Percentiles rank a stretch among this genome's conserved stretches.
phyloP scores from a whole-genome alignment of 2,113 vertebrate genomes.

The Acanthochromis polyacanthus region DNA sequence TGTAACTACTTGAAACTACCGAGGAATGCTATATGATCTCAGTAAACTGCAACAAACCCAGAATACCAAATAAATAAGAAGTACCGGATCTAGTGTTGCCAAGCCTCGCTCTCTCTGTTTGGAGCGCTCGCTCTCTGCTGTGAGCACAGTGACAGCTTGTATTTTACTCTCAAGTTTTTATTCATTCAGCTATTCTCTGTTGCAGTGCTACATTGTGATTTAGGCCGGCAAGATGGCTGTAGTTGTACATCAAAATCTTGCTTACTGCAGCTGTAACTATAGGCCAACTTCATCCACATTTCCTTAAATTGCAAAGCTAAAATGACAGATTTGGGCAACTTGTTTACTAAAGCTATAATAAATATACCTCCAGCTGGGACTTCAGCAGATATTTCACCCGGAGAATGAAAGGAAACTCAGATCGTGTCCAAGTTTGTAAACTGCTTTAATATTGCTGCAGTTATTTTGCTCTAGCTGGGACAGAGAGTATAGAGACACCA shows the following conservation, averaged over 20 bases:
- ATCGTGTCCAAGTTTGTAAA: background rate
- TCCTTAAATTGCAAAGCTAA: slow-evolving; percentile 12
- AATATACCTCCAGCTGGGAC: slow-evolving; percentile 1
- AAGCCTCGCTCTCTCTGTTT: slow-evolving; percentile 17
- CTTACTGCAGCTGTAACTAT: slow-evolving; percentile 11
- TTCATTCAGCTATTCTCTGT: slow-evolving; percentile 39
- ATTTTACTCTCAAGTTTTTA: slow-evolving; percentile 37
- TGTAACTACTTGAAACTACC: background rate
- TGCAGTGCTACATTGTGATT: slow-evolving; percentile 24
- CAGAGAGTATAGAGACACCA: background rate
- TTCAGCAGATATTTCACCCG: slow-evolving; percentile 19
- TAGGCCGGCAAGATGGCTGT: background rate
- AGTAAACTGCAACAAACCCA: slow-evolving; percentile 5
- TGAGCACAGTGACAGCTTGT: slow-evolving; percentile 23
- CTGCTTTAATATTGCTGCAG: slow-evolving; percentile 10
- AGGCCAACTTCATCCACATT: background rate
- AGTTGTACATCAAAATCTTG: slow-evolving; percentile 25
- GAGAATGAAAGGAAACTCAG: background rate
- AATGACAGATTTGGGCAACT: slow-evolving; percentile 36
- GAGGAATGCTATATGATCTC: slow-evolving; percentile 5
- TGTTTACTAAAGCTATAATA: slow-evolving; percentile 38
- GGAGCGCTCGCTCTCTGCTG: slow-evolving; percentile 1
- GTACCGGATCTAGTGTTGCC: slow-evolving; percentile 19
- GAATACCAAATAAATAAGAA: background rate
- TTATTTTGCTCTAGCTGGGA: background rate